Percentiles rank a stretch among this genome's conserved stretches.
These are phyloP conservation scores for Drosophila cardini DNA, from an alignment of 1,140 invertebrate genomes.

Conservation along the genomic window DNA sequence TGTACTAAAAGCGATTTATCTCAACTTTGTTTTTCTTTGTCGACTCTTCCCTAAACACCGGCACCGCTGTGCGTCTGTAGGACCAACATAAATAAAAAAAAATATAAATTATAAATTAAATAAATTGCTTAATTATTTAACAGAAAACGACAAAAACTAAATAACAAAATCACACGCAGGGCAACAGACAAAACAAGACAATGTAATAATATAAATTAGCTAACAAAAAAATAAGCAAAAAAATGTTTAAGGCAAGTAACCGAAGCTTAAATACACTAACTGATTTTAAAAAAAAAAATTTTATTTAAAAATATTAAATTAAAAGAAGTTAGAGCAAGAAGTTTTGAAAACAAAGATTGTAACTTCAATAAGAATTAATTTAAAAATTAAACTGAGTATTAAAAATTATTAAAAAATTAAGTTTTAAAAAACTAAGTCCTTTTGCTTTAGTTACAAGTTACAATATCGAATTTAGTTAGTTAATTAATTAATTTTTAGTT, in stretches of 20 bases:
- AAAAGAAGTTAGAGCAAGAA: too few species aligned
- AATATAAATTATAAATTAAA: slow-evolving; percentile 68
- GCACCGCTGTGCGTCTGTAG: slow-evolving; percentile 58
- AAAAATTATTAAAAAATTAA: too few species aligned
- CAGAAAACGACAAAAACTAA: slow-evolving; percentile 20
- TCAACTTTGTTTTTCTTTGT: slow-evolving; percentile 45
- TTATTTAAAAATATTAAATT: too few species aligned
- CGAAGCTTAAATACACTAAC: slow-evolving; percentile 17
- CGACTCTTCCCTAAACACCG: slow-evolving; percentile 52
- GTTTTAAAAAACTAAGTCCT: too few species aligned
- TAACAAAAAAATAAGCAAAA: slow-evolving; percentile 2
- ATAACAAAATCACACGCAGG: slow-evolving; percentile 25
- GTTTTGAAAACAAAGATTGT: too few species aligned
- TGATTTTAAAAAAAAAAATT: not conserved
- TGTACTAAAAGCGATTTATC: slow-evolving; percentile 71
- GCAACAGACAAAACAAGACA: slow-evolving; percentile 23
- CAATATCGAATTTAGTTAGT: too few species aligned
- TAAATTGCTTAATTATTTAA: slow-evolving; percentile 67
- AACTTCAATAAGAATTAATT: not conserved
- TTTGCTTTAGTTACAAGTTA: too few species aligned
- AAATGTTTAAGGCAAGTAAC: not conserved
- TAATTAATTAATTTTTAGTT: too few species aligned
- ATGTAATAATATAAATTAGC: slow-evolving; percentile 8
- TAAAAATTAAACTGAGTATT: too few species aligned
- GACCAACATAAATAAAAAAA: slow-evolving; percentile 48